phyloP scores from a whole-genome alignment of 2,888 invertebrate species.

The Ephialtes manifestator region DNA sequence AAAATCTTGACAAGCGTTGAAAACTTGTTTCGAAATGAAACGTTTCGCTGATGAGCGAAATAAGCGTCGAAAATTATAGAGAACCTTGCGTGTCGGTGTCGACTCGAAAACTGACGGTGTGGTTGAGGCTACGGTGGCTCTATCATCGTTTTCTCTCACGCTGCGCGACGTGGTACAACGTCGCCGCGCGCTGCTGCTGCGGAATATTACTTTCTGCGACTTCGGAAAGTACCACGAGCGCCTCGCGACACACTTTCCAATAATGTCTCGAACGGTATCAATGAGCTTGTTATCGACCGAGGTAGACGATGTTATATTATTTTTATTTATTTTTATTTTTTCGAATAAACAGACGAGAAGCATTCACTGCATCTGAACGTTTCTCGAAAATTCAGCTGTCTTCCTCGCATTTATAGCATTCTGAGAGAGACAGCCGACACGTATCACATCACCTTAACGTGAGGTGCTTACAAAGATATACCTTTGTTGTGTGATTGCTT shows the following conservation, averaged over 20 bases:
- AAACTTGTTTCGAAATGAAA: constrained; percentile 62
- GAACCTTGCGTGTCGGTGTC: constrained; percentile 27
- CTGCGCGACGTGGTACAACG: background rate
- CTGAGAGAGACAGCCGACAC: no score
- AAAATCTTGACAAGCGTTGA: constrained; percentile 81
- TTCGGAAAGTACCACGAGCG: constrained; percentile 31
- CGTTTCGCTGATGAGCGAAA: constrained; percentile 54
- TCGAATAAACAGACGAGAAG: no score
- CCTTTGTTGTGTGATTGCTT: no score
- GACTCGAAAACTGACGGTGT: constrained; percentile 44
- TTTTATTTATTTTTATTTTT: no score
- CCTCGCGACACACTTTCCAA: background rate
- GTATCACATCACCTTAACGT: no score
- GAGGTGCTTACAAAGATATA: no score
- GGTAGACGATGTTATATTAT: no score
- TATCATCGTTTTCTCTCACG: background rate
- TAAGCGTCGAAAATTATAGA: constrained; percentile 6
- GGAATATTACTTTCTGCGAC: background rate
- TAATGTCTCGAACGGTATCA: background rate
- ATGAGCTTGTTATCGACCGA: background rate
- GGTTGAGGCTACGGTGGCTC: constrained; percentile 1
- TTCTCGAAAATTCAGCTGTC: no score
- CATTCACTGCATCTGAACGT: no score
- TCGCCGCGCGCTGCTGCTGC: background rate
- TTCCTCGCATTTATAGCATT: no score